A percentile compares a stretch with the other conserved stretches of the same genome.
Conservation (phyloP, 2,113 vertebrate genomes). For the Zosterops japonicus region DNA sequence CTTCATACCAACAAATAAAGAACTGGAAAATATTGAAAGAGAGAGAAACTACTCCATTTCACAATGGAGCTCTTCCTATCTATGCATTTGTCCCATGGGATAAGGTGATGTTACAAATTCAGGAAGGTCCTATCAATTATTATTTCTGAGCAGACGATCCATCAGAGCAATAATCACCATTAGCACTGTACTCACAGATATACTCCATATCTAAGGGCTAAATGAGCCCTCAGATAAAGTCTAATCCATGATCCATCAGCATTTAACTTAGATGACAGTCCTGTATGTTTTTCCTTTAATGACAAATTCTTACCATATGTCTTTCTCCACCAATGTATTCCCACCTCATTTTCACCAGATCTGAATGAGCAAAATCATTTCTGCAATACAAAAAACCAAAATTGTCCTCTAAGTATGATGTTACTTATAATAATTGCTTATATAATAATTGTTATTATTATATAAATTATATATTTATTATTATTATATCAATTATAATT, state of each 20-base stretch:
- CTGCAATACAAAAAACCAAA: neutral
- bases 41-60: neutral
- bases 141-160: constrained; percentile 36
- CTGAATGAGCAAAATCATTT: neutral
- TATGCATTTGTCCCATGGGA: neutral
- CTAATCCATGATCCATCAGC: neutral
- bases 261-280: neutral
- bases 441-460: too few relatives aligned
- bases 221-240: neutral
- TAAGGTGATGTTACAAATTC: neutral
- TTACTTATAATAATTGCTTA: neutral
- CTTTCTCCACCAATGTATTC: accelerated
- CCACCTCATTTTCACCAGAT: neutral
- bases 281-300: neutral
- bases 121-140: constrained; percentile 23
- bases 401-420: neutral
- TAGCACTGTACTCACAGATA: neutral
- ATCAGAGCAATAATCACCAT: neutral
- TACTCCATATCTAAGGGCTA: neutral
- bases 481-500: too few relatives aligned
- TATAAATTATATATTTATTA: too few relatives aligned
- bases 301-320: neutral
- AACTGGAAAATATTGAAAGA: neutral
- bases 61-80: neutral
- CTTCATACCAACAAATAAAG: neutral